phyloP scores from a whole-genome alignment of 2,888 invertebrate species.

The Ormyrus nitidulus region DNA sequence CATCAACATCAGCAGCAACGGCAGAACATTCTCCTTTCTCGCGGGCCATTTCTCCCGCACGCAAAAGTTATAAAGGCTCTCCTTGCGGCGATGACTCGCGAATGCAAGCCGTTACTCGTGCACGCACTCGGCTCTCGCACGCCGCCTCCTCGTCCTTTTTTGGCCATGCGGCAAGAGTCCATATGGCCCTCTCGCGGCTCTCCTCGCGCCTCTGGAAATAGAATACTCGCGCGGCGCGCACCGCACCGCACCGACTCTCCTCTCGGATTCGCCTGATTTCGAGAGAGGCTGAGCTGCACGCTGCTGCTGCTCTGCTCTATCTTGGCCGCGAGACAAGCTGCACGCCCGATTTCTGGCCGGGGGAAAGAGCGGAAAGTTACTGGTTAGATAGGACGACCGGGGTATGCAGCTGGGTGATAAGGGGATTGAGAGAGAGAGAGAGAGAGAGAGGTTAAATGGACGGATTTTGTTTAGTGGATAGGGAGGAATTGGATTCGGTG shows the following conservation, averaged over 20 bases:
- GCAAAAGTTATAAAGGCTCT: not conserved
- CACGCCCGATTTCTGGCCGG: not conserved
- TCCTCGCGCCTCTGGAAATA: constrained; percentile 47
- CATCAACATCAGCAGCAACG: too few species aligned
- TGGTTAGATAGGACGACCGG: too few species aligned
- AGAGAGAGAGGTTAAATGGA: too few species aligned
- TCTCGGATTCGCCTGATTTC: not conserved
- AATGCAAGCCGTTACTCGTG: not conserved
- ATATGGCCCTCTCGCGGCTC: constrained; percentile 8
- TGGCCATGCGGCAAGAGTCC: constrained; percentile 25
- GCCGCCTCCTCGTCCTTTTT: constrained; percentile 48
- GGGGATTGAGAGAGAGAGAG: too few species aligned
- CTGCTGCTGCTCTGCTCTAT: not conserved
- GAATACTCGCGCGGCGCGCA: not conserved
- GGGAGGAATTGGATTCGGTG: too few species aligned
- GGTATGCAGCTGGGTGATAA: too few species aligned
- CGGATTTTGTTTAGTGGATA: too few species aligned
- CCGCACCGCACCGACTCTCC: too few species aligned
- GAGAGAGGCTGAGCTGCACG: not conserved
- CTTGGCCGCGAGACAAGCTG: not conserved
- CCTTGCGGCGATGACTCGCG: not conserved
- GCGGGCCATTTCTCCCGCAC: too few species aligned
- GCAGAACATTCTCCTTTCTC: too few species aligned
- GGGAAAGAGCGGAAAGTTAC: too few species aligned
- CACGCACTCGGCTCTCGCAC: not conserved